These are phyloP conservation scores for Drepanosiphum platanoidis DNA, from an alignment of 2,888 invertebrate species.

Conservation along the genomic window DNA sequence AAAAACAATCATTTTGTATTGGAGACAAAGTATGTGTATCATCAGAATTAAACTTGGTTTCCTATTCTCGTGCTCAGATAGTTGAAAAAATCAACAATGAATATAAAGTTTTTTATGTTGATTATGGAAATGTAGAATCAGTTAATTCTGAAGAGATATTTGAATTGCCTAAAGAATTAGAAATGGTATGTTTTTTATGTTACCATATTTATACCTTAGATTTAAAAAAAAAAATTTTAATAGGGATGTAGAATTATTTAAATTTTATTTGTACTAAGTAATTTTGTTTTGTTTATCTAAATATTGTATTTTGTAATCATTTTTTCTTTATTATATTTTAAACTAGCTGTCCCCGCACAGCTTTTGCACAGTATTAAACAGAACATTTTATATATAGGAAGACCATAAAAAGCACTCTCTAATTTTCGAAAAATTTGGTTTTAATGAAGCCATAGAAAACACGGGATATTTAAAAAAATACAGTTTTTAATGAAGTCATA, in stretches of 20 bases:
- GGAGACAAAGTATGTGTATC: slow-evolving; percentile 35
- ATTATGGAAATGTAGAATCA: slow-evolving; percentile 42
- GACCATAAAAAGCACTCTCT: too few species aligned
- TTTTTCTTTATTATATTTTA: too few species aligned
- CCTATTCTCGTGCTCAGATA: slow-evolving; percentile 20
- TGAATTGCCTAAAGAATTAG: slow-evolving; percentile 18
- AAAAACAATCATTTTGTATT: not conserved
- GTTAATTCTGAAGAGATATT: slow-evolving; percentile 25
- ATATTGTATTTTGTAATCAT: too few species aligned
- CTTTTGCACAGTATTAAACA: too few species aligned
- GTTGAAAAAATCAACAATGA: not conserved
- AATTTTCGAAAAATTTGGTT: too few species aligned
- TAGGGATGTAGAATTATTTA: not conserved
- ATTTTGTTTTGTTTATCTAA: not conserved
- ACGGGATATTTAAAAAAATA: too few species aligned
- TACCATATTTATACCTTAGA: too few species aligned
- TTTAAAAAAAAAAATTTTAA: too few species aligned
- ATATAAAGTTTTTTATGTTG: slow-evolving; percentile 17
- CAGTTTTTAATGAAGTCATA: too few species aligned
- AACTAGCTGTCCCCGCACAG: too few species aligned
- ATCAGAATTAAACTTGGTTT: not conserved
- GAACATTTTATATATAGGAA: too few species aligned
- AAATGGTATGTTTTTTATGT: slow-evolving; percentile 24
- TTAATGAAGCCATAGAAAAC: too few species aligned
- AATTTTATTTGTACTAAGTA: not conserved